Base-by-base conservation (phyloP, 1,140 invertebrate genomes). In the Diploscapter pachys region DNA sequence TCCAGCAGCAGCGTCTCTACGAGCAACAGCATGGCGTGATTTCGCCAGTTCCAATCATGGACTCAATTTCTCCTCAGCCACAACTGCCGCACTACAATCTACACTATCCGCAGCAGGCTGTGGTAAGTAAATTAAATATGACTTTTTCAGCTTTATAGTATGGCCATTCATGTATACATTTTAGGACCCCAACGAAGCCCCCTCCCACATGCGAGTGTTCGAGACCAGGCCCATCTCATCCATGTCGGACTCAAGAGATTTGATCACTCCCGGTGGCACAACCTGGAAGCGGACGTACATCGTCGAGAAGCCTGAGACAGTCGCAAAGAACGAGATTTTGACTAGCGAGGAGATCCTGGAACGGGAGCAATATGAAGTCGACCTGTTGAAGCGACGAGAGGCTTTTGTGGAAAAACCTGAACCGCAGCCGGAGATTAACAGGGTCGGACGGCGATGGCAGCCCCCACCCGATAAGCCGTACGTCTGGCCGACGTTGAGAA, bases 391-490 rank as follows among this genome's bases (percentile, higher is more conserved):
- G 59, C 56, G 83, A 72, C 61, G 83, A 59, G 81, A 81, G 50
- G 77, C 81, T 9, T 85, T 85, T 67, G 80, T 85, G 56, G 82
- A 85, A 68, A 83, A 81, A 54, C 79, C 82, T 49, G 80, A 82
- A 52, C 53, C 63, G 49, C 63, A 68, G 54, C 78, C 80, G 8
- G 55, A 80, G 57, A 83, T 85, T 48, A 61, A 79, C 13, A 73
- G 79, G 53, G 59, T 76, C 2, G 83, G 83, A 8, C 79, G 72
- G 48, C 73, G 84, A 9, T 85, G 83, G 83, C 84, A 85, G 64
- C 84, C 83, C 6, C 83, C 84, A 2, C 80, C 83, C 50, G 83
- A 84, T 50, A 77, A 82, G 55, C 83, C 83, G 3, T 85, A 81
- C 66, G 76, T 82, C 8, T 82, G 81, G 81, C 82, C 83, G 6